Evolutionary conservation across 92 coral and sea anemone species (phyloP).

Genomic region (Bergia puertoricense): DNA sequence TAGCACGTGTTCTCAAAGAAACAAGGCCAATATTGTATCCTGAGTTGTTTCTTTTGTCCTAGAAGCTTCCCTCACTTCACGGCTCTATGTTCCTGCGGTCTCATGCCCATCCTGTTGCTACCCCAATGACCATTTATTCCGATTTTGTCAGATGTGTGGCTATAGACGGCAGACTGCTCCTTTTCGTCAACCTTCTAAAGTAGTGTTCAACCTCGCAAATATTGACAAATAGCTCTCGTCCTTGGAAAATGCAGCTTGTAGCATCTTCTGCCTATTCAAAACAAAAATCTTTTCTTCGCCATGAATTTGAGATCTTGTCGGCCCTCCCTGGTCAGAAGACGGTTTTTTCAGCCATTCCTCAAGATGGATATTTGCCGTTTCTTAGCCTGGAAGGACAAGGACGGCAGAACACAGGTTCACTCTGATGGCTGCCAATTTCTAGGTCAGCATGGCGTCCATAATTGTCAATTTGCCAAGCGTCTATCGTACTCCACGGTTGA

Average conservation of each 20-base stretch:
- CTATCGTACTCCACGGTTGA: constrained; percentile 54
- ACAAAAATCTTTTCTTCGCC: constrained; percentile 21
- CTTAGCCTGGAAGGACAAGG: background rate
- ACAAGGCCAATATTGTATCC: background rate
- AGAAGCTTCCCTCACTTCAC: constrained; percentile 49
- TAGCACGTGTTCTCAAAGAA: background rate
- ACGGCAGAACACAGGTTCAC: constrained; percentile 40
- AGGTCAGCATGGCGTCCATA: constrained; percentile 33
- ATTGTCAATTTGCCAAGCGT: constrained; percentile 54
- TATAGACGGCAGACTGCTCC: background rate
- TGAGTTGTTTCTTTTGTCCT: background rate
- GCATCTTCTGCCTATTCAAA: constrained; percentile 40
- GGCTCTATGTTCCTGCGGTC: constrained; percentile 49
- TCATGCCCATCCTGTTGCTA: constrained; percentile 46
- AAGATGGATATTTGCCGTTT: background rate
- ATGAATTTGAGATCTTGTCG: background rate
- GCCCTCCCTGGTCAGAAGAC: background rate
- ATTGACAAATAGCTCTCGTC: constrained; percentile 44
- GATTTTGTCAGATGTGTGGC: constrained; percentile 60
- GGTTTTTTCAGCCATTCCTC: background rate
- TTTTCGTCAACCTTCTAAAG: constrained; percentile 1
- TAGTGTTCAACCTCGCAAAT: constrained; percentile 30
- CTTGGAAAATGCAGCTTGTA: constrained; percentile 12
- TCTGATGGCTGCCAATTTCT: constrained; percentile 25
- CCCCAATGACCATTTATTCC: constrained; percentile 49